Evolutionary conservation across 2,113 vertebrate species (phyloP), one percentile per base, ranked within the genome.

Genomic region (Grantiella picta): DNA sequence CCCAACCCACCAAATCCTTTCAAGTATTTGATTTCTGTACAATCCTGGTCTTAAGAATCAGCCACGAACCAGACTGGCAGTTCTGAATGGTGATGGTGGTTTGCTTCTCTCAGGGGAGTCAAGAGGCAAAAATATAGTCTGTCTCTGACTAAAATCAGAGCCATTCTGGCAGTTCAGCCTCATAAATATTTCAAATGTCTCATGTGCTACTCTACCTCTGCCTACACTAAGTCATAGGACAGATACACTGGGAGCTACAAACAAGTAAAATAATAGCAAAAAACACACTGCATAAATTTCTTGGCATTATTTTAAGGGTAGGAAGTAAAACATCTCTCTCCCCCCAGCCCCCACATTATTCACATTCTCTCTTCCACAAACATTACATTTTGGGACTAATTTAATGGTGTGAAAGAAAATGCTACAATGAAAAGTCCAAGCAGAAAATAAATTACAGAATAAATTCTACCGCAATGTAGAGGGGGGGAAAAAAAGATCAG

Each of bases 161-260:
- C 1, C 0, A 16, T 54, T 75, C 66, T 56, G 3, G 3, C 47
- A 64, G 28, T 76, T 85, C 8, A 88, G 50, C 70, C 40, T 94
- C 66, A 49, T 76, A 77, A 92, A 72, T 85, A 88, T 72, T 94
- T 95, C 70, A 87, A 9, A 47, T 12, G 20, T 76, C 82, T 93
- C 56, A 52, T 21, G 25, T 56, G 70, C 61, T 79, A 56, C 66
- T 11, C 69, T 20, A 13, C 52, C 53, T 92, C 44, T 78, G 78
- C 31, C 85, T 85, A 68, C 47, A 63, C 8, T 20, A 86, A 86
- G 29, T 73, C 72, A 84, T 56, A 78, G 68, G 25, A 82, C 47
- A 86, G 65, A 81, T 24, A 50, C 2, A 8, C 38, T 81, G 44
- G 44, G n/a, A 72, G n/a, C 54, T 86, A 81, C 42, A 71, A 91